Evolutionary conservation across 2,797 vertebrate genomes (phyloP).

Genomic region (Poeciliopsis infans): DNA sequence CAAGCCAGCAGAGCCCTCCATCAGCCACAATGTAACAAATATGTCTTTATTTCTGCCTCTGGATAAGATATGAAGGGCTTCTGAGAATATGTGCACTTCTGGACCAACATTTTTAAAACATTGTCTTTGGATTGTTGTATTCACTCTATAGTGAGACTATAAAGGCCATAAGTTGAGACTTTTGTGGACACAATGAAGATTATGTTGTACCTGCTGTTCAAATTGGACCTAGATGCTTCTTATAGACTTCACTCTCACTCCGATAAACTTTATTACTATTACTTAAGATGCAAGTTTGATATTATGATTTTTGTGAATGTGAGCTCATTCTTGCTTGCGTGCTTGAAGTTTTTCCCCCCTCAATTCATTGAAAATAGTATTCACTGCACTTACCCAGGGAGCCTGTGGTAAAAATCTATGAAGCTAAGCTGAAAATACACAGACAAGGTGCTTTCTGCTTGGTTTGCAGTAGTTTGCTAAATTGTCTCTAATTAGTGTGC

Average conservation of each 20-base stretch:
- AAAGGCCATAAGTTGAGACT: not conserved
- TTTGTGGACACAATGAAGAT: constrained; percentile 1
- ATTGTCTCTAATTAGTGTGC: not conserved
- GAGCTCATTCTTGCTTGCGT: not conserved
- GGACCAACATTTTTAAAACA: constrained; percentile 3
- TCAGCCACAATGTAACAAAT: constrained; percentile 13
- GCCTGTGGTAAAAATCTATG: not conserved
- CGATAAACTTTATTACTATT: constrained; percentile 1
- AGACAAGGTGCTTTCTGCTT: not conserved
- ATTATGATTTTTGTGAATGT: not conserved
- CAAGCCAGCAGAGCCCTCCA: constrained; percentile 8
- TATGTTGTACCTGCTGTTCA: constrained; percentile 9
- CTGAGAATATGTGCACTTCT: constrained; percentile 4
- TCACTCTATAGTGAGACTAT: constrained; percentile 1
- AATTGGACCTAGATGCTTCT: constrained; percentile 2
- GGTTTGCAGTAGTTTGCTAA: not conserved
- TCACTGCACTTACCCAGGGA: not conserved
- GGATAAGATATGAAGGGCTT: not conserved
- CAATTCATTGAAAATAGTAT: not conserved
- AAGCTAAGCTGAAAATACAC: not conserved
- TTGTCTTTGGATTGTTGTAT: not conserved
- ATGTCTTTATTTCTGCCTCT: constrained; percentile 4
- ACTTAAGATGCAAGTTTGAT: not conserved
- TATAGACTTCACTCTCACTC: not conserved
- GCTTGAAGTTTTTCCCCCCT: not conserved